phyloP scores from a whole-genome alignment of 2,797 vertebrate genomes.

The Graptemys geographica region DNA sequence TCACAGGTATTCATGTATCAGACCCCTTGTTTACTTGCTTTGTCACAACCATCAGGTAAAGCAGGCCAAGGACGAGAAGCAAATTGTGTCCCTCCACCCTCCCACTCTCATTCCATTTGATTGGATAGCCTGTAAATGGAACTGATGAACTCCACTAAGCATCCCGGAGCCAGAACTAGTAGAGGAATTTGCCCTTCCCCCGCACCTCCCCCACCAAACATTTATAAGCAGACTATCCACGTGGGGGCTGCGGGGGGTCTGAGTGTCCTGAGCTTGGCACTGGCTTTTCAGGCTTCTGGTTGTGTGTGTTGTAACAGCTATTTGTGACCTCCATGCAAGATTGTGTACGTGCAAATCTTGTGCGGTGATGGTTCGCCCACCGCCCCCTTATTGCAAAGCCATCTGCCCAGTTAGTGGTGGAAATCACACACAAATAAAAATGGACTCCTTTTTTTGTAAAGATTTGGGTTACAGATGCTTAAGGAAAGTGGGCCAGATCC shows the following conservation, averaged over 20 bases:
- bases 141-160: not conserved
- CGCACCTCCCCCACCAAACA: not conserved
- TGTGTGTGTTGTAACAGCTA: not conserved
- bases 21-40: not conserved
- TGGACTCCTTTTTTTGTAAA: not conserved
- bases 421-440: not conserved
- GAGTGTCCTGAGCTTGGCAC: not conserved
- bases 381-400: not conserved
- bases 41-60: not conserved
- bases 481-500: not conserved
- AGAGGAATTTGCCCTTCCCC: not conserved
- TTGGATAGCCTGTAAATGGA: not conserved
- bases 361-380: not conserved
- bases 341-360: not conserved
- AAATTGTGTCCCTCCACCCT: not conserved
- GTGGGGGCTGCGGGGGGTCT: accelerated
- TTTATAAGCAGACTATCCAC: not conserved
- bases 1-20: not conserved
- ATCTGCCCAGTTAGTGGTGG: not conserved
- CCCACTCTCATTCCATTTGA: not conserved
- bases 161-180: not conserved
- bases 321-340: not conserved
- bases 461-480: not conserved
- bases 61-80: not conserved
- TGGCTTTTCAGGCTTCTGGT: not conserved